Percentiles rank a stretch among this genome's conserved stretches.
Conservation (phyloP, 2,113 vertebrate species). For the Hippocampus abdominalis region DNA sequence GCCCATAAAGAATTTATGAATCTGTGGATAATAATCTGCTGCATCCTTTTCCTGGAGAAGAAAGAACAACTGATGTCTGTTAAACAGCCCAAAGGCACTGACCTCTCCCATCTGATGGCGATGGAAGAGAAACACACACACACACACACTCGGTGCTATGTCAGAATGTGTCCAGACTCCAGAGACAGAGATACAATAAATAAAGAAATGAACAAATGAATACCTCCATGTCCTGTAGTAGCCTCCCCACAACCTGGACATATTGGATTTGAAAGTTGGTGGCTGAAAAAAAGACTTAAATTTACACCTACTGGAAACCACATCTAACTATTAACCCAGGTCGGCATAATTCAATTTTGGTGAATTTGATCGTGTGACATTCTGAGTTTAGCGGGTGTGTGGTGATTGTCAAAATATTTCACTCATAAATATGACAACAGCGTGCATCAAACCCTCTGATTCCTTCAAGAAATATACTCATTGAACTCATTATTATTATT, state of each 20-base stretch:
- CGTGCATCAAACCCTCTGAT: too few relatives aligned
- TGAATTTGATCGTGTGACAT: too few relatives aligned
- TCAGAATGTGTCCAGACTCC: neutral
- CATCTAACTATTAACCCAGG: too few relatives aligned
- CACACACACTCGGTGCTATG: conserved; percentile 11
- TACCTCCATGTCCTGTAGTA: neutral
- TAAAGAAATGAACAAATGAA: neutral
- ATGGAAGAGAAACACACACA: conserved; percentile 34
- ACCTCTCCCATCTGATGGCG: conserved; percentile 76
- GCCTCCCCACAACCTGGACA: neutral
- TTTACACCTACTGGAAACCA: too few relatives aligned
- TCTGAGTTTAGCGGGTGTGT: too few relatives aligned
- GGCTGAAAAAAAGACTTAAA: too few relatives aligned
- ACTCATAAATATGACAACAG: too few relatives aligned
- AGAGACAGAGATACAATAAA: neutral
- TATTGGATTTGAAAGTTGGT: conserved; percentile 18
- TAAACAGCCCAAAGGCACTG: conserved; percentile 84
- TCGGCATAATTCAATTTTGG: too few relatives aligned
- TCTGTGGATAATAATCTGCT: conserved; percentile 84
- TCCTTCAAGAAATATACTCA: too few relatives aligned
- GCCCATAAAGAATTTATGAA: conserved; percentile 86
- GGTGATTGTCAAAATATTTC: too few relatives aligned
- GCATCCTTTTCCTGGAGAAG: conserved; percentile 81
- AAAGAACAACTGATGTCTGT: conserved; percentile 82
- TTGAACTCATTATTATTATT: too few relatives aligned